phyloP scores from a whole-genome alignment of 2,797 vertebrate genomes.

The Delichon dasypus region DNA sequence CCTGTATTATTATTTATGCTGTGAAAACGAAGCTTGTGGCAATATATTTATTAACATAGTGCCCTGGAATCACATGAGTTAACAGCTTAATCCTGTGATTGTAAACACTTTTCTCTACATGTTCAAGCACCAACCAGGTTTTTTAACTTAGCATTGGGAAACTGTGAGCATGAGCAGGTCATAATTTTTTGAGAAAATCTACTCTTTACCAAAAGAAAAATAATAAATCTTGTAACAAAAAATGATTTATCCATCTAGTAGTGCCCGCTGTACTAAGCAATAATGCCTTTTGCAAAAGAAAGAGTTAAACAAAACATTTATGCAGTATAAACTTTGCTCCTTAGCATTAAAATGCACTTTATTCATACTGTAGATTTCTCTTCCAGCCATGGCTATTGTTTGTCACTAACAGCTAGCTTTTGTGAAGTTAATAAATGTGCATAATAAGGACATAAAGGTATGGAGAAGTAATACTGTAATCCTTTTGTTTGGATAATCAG shows the following conservation, averaged over 20 bases:
- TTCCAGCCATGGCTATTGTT: conserved; percentile 83
- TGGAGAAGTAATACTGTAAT: conserved; percentile 94
- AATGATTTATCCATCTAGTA: conserved; percentile 29
- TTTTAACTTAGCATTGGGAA: conserved; percentile 55
- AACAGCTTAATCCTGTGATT: conserved; percentile 73
- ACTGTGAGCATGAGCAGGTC: conserved; percentile 3
- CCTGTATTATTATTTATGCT: conserved; percentile 78
- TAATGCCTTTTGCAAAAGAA: conserved; percentile 63
- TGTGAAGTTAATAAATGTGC: conserved; percentile 94
- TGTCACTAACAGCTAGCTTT: conserved; percentile 87
- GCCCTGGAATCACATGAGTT: conserved; percentile 71
- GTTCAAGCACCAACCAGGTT: conserved; percentile 41
- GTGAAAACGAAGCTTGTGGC: conserved; percentile 74
- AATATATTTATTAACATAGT: conserved; percentile 76
- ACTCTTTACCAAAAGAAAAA: not conserved
- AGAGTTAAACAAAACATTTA: conserved; percentile 78
- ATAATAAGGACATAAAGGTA: conserved; percentile 94
- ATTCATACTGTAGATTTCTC: conserved; percentile 78
- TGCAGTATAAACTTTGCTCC: conserved; percentile 78
- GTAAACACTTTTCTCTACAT: conserved; percentile 65
- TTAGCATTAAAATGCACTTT: conserved; percentile 80
- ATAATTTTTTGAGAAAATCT: conserved; percentile 32
- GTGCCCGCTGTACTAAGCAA: conserved; percentile 2
- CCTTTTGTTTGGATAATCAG: conserved; percentile 99
- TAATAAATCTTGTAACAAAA: not conserved